Percentiles rank a stretch among this genome's conserved stretches.
Conservation (phyloP, 2,888 invertebrate genomes). For the Willowsia nigromaculata region DNA sequence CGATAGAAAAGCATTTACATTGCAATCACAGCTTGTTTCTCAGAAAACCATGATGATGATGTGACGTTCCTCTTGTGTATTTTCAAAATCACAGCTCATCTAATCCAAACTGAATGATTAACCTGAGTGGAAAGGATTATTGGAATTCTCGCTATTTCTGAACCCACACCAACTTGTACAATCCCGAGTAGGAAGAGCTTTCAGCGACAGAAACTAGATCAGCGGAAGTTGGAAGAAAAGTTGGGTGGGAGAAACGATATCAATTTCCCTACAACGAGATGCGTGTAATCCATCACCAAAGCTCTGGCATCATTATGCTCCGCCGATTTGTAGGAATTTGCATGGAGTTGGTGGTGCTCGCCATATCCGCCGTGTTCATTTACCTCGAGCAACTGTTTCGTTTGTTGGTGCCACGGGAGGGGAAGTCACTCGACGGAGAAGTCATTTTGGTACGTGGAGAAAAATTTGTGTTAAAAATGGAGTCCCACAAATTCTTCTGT, state of each 20-base stretch:
- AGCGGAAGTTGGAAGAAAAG: too few relatives aligned
- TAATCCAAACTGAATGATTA: too few relatives aligned
- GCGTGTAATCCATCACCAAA: conserved; percentile 1
- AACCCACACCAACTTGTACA: too few relatives aligned
- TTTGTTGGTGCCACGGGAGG: conserved; percentile 45
- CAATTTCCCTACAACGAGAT: background rate
- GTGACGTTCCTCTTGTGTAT: too few relatives aligned
- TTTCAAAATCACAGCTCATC: too few relatives aligned
- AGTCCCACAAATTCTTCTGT: background rate
- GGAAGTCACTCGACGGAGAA: conserved; percentile 65
- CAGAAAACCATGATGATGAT: too few relatives aligned
- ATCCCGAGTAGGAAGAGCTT: too few relatives aligned
- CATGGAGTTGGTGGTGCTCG: conserved; percentile 43
- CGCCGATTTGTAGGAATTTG: background rate
- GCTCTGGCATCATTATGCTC: conserved; percentile 39
- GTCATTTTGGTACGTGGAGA: conserved; percentile 65
- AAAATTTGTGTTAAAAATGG: background rate
- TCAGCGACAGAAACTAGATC: background rate
- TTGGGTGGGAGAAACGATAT: background rate
- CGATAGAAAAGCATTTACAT: too few relatives aligned
- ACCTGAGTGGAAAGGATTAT: too few relatives aligned
- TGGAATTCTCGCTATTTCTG: too few relatives aligned
- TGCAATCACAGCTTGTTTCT: too few relatives aligned
- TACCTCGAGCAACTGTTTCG: conserved; percentile 44
- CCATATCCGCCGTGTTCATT: conserved; percentile 10